Conservation (phyloP, 1,140 invertebrate species). For the Helicoverpa zea region DNA sequence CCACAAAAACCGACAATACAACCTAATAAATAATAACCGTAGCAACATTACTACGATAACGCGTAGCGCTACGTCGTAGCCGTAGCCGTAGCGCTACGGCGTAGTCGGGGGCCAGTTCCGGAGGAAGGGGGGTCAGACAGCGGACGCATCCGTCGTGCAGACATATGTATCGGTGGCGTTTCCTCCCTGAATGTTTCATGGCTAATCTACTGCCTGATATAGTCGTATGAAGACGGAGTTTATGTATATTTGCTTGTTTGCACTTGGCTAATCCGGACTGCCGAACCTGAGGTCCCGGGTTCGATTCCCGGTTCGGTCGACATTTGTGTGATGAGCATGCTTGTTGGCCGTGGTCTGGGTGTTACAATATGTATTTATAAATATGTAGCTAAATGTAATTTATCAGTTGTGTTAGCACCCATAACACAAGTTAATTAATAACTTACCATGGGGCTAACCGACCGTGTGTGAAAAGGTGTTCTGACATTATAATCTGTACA, state of each 20-base stretch:
- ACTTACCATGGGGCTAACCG: too few relatives aligned
- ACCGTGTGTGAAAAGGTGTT: too few relatives aligned
- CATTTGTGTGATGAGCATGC: too few relatives aligned
- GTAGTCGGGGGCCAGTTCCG: constrained; percentile 58
- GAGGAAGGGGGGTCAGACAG: constrained; percentile 66
- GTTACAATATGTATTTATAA: too few relatives aligned
- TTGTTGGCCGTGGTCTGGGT: too few relatives aligned
- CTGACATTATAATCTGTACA: too few relatives aligned
- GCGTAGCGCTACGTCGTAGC: constrained; percentile 36
- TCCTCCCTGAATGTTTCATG: constrained; percentile 52
- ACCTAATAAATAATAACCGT: constrained; percentile 2
- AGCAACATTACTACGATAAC: constrained; percentile 24
- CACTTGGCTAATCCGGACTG: too few relatives aligned
- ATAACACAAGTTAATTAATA: too few relatives aligned
- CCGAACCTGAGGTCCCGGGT: too few relatives aligned
- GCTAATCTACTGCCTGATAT: constrained; percentile 44
- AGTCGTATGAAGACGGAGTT: constrained; percentile 1
- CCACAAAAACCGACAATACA: neutral
- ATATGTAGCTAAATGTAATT: too few relatives aligned
- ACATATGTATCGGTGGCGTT: constrained; percentile 55
- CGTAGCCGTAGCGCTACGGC: constrained; percentile 50
- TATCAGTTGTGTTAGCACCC: too few relatives aligned
- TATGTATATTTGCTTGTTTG: neutral
- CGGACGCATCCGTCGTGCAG: constrained; percentile 66
- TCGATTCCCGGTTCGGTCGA: too few relatives aligned